These are phyloP conservation scores for Megalurothrips usitatus DNA, from an alignment of 2,888 invertebrate species.

Conservation along the genomic window DNA sequence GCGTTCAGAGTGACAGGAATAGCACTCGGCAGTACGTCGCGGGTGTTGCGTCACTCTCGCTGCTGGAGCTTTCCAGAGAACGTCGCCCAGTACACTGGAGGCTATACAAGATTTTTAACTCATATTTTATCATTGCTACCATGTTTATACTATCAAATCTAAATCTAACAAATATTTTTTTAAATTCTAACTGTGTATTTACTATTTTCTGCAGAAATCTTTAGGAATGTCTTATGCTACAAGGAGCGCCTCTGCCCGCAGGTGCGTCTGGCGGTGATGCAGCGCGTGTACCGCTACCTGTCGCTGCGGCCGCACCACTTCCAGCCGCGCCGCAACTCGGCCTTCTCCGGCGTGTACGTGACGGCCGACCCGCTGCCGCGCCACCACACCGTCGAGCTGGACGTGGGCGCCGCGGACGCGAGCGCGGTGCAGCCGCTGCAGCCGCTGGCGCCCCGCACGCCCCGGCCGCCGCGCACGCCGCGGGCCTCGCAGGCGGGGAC, in stretches of 20 bases:
- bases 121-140: too few species aligned
- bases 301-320: constrained; percentile 39
- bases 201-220: background rate
- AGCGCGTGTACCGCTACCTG: constrained; percentile 41
- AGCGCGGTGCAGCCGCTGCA: background rate
- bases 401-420: background rate
- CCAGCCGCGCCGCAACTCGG: constrained; percentile 40
- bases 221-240: background rate
- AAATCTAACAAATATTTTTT: too few species aligned
- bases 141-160: too few species aligned
- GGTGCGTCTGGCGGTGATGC: constrained; percentile 41
- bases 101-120: too few species aligned
- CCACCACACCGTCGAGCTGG: background rate
- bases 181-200: background rate
- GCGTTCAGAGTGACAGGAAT: too few species aligned
- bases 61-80: too few species aligned
- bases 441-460: background rate
- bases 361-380: constrained; percentile 32
- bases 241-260: constrained; percentile 30
- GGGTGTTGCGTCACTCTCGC: too few species aligned
- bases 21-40: too few species aligned
- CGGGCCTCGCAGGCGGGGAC: background rate
- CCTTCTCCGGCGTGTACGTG: constrained; percentile 40
- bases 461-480: background rate
- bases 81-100: too few species aligned